These are phyloP conservation scores for Edolisoma coerulescens DNA, from an alignment of 2,113 vertebrate genomes.

Conservation along the genomic window DNA sequence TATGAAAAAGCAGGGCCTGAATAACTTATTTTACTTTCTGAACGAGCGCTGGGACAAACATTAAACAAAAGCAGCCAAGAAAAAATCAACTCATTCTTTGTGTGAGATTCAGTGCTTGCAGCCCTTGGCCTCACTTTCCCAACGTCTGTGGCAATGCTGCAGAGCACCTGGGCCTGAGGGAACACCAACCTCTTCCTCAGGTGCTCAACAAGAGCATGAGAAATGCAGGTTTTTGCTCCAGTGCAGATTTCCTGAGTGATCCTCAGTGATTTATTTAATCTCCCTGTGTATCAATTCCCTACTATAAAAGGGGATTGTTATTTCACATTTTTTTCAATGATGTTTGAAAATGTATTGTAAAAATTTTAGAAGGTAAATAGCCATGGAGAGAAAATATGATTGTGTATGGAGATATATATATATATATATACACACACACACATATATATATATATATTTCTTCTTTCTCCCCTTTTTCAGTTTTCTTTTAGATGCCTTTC, in stretches of 20 bases:
- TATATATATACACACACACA: too few species aligned
- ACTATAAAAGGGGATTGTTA: background rate
- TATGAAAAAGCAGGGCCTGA: slow-evolving; percentile 38
- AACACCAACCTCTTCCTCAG: background rate
- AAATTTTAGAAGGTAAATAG: background rate
- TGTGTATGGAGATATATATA: fast-evolving
- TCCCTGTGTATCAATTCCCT: background rate
- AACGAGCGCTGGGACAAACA: slow-evolving; percentile 6
- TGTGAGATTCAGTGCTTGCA: background rate
- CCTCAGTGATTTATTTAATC: background rate
- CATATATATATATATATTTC: too few species aligned
- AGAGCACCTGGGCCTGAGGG: background rate
- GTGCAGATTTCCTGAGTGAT: background rate
- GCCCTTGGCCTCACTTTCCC: background rate
- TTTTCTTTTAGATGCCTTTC: background rate
- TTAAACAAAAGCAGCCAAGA: background rate
- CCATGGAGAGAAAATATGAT: background rate
- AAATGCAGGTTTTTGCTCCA: background rate
- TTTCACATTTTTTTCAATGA: background rate
- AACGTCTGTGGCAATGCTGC: background rate
- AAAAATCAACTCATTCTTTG: background rate
- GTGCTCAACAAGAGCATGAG: background rate
- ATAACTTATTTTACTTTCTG: slow-evolving; percentile 56
- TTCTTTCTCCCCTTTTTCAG: background rate
- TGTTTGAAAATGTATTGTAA: background rate